These are phyloP conservation scores for Caiman crocodilus DNA, from an alignment of 2,797 vertebrate species.

Conservation along the genomic window DNA sequence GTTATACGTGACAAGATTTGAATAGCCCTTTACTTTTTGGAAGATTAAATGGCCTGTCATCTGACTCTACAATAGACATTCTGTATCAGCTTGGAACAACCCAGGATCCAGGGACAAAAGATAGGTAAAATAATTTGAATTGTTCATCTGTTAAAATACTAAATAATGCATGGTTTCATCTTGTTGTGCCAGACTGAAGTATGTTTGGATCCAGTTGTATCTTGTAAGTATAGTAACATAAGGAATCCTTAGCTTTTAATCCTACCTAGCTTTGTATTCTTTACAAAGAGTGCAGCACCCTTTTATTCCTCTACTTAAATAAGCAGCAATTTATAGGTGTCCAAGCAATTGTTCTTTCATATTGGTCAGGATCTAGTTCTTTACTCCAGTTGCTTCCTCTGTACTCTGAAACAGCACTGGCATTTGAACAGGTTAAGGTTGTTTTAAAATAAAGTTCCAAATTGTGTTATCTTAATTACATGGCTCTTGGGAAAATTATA, in stretches of 20 bases:
- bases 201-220: not conserved
- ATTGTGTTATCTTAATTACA: not conserved
- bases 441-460: not conserved
- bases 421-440: not conserved
- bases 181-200: not conserved
- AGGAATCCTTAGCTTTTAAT: not conserved
- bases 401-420: not conserved
- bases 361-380: not conserved
- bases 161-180: not conserved
- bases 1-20: constrained; percentile 85
- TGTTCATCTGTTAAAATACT: not conserved
- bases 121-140: constrained; percentile 85
- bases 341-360: not conserved
- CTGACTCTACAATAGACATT: constrained; percentile 99
- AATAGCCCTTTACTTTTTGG: constrained; percentile 98
- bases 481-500: not conserved
- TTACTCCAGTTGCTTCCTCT: not conserved
- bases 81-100: constrained; percentile 98
- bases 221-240: not conserved
- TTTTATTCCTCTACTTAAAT: not conserved
- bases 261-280: not conserved
- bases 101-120: constrained; percentile 97
- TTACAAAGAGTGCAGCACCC: not conserved
- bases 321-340: not conserved
- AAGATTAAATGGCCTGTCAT: constrained; percentile 96